phyloP scores from a whole-genome alignment of 2,797 vertebrate species.

The Mustela erminea region DNA sequence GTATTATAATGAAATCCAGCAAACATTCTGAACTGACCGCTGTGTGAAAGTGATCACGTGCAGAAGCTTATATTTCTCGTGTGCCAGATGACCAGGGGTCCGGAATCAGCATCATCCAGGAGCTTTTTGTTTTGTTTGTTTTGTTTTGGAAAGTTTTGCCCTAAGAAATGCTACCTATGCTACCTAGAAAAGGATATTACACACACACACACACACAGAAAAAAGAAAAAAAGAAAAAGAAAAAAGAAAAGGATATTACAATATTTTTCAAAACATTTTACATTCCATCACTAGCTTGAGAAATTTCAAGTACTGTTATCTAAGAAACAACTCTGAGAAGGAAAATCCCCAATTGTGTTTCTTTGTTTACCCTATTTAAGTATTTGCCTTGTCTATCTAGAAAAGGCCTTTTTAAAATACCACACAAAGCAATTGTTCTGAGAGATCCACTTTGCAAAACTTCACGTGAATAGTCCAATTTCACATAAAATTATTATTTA shows the following conservation, averaged over 20 bases:
- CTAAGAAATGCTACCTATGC: background rate
- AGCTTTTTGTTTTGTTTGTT: background rate
- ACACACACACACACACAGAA: background rate
- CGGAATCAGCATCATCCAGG: background rate
- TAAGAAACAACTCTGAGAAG: background rate
- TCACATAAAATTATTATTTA: background rate
- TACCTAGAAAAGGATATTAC: background rate
- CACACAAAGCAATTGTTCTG: background rate
- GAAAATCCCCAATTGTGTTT: background rate
- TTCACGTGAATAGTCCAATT: background rate
- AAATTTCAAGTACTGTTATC: background rate
- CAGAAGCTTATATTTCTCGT: background rate
- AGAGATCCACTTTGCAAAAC: background rate
- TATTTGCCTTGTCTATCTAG: background rate
- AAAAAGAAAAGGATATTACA: background rate
- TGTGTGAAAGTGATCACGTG: background rate
- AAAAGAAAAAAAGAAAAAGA: background rate
- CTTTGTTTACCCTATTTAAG: background rate
- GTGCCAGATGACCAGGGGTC: background rate
- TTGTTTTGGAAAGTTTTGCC: background rate
- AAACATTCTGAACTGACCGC: background rate
- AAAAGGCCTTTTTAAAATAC: background rate
- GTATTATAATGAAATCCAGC: background rate
- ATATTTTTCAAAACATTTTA: background rate
- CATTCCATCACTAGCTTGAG: background rate